Percentiles rank a stretch among this genome's conserved stretches.
Conservation (phyloP, 2,113 vertebrate genomes). For the Varanus komodoensis region DNA sequence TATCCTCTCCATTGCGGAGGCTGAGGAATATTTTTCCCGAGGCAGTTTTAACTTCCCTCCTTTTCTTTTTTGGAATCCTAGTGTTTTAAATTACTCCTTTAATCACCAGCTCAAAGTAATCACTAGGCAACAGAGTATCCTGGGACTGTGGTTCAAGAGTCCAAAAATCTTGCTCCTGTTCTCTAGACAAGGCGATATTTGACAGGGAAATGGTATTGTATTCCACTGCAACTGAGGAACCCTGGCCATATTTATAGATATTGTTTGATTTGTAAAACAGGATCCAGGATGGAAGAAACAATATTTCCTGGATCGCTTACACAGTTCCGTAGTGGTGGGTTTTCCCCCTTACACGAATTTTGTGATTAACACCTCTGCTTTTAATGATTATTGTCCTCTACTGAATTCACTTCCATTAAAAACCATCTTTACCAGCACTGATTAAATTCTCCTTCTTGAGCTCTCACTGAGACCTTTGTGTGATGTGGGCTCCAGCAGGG, state of each 20-base stretch:
- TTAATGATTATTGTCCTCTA: constrained; percentile 74
- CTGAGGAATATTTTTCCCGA: constrained; percentile 70
- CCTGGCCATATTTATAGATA: neutral
- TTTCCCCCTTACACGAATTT: constrained; percentile 64
- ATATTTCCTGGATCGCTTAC: constrained; percentile 54
- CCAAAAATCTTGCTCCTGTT: constrained; percentile 37
- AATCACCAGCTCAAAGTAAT: constrained; percentile 65
- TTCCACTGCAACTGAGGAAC: constrained; percentile 13
- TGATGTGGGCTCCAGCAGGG: constrained; percentile 64
- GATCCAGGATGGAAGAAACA: constrained; percentile 3
- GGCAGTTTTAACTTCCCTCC: constrained; percentile 70
- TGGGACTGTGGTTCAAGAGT: constrained; percentile 45
- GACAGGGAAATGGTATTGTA: constrained; percentile 33
- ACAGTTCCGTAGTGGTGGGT: neutral
- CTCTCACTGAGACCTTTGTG: constrained; percentile 69
- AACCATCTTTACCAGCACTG: constrained; percentile 69
- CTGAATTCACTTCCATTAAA: constrained; percentile 74
- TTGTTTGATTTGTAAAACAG: constrained; percentile 10
- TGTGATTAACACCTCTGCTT: constrained; percentile 72
- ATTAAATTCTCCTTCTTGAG: constrained; percentile 73
- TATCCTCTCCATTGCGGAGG: constrained; percentile 67
- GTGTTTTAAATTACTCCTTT: constrained; percentile 74
- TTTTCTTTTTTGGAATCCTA: constrained; percentile 65
- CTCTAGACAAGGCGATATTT: constrained; percentile 32
- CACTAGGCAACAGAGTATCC: constrained; percentile 67